Evolutionary conservation across 2,888 invertebrate species (phyloP).

Genomic region (Octodonta nipae): DNA sequence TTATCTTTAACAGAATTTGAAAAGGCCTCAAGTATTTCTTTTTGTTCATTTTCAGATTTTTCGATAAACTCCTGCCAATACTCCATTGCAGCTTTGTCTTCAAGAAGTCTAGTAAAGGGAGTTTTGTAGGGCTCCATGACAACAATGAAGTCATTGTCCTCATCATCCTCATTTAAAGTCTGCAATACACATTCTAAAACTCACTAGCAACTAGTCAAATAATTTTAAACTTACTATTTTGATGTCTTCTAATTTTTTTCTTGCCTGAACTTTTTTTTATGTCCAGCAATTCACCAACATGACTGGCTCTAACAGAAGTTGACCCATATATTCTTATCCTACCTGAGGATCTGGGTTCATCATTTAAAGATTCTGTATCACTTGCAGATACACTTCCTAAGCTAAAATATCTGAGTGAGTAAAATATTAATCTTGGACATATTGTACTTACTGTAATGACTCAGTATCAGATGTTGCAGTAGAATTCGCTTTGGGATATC

Average conservation of each 20-base stretch:
- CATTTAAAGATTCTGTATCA: slow-evolving; percentile 23
- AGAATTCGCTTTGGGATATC: slow-evolving; percentile 19
- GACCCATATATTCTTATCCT: slow-evolving; percentile 11
- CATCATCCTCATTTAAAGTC: slow-evolving; percentile 25
- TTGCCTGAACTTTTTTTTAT: slow-evolving; percentile 22
- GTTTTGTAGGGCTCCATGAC: slow-evolving; percentile 24
- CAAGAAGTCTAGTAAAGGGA: slow-evolving; percentile 23
- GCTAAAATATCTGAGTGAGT: slow-evolving; percentile 13
- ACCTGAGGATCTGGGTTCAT: slow-evolving; percentile 14
- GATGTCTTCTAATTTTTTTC: slow-evolving; percentile 23
- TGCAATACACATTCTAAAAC: slow-evolving; percentile 23
- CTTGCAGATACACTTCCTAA: slow-evolving; percentile 21
- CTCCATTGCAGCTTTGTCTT: slow-evolving; percentile 22
- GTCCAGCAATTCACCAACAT: slow-evolving; percentile 17
- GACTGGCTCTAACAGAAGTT: slow-evolving; percentile 10
- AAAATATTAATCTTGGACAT: too few species aligned
- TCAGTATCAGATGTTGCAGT: slow-evolving; percentile 23
- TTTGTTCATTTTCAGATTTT: slow-evolving; percentile 27
- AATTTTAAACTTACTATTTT: slow-evolving; percentile 20
- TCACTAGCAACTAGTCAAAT: too few species aligned
- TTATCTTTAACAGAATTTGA: too few species aligned
- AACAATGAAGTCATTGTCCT: slow-evolving; percentile 16
- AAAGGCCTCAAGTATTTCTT: slow-evolving; percentile 13
- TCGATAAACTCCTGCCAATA: slow-evolving; percentile 27
- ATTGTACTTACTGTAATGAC: slow-evolving; percentile 25